A percentile compares a stretch with the other conserved stretches of the same genome.
Evolutionary conservation across 1,140 invertebrate species (phyloP).

Genomic region (Drosophila baimaii): DNA sequence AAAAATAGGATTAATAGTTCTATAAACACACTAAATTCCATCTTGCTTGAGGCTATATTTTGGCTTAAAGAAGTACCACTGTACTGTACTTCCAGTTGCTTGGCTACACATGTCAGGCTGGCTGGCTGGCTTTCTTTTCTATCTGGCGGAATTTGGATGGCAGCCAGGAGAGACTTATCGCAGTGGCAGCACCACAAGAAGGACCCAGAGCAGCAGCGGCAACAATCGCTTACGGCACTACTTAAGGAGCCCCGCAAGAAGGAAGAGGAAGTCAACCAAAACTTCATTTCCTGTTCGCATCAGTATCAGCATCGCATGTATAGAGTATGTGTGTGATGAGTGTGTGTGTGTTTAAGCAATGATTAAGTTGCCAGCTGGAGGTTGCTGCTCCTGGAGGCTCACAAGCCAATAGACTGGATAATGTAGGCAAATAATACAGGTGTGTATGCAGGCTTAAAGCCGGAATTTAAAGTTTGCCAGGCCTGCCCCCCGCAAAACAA

Average conservation of each 20-base stretch:
- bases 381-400: constrained; percentile 25
- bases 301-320: constrained; percentile 8
- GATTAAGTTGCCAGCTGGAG: constrained; percentile 39
- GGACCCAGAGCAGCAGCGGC: constrained; percentile 16
- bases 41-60: not conserved
- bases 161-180: constrained; percentile 48
- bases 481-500: not conserved
- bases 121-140: constrained; percentile 23
- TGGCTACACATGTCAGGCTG: constrained; percentile 45
- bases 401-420: constrained; percentile 75
- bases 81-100: constrained; percentile 10
- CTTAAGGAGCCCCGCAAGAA: constrained; percentile 16
- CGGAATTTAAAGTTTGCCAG: constrained; percentile 24
- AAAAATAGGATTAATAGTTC: too few species aligned
- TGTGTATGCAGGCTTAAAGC: constrained; percentile 52
- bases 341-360: constrained; percentile 23
- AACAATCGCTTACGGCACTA: constrained; percentile 35
- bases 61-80: not conserved
- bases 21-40: not conserved
- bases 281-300: constrained; percentile 53
- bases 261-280: constrained; percentile 38
- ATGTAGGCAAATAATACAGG: constrained; percentile 78
- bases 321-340: not conserved
- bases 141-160: constrained; percentile 32
- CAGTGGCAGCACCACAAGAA: not conserved